Conservation (phyloP, 2,888 invertebrate genomes). For the Idaea aversata region DNA sequence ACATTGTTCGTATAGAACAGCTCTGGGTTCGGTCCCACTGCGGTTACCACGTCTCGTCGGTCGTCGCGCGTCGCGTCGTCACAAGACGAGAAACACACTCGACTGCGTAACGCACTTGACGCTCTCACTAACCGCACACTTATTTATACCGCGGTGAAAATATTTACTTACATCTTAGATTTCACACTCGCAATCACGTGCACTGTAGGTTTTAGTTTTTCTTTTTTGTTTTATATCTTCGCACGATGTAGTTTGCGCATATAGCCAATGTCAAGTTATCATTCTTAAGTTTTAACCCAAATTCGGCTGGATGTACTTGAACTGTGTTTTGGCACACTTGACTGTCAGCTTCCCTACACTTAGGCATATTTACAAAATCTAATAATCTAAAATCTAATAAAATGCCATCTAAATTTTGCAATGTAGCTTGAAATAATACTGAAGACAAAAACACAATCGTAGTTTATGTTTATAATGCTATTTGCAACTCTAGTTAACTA, state of each 20-base stretch:
- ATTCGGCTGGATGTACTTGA: not conserved
- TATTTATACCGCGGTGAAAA: constrained; percentile 10
- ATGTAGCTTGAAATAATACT: too few species aligned
- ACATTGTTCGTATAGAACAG: not conserved
- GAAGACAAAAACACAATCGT: too few species aligned
- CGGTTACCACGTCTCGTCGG: not conserved
- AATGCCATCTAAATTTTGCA: too few species aligned
- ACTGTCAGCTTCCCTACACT: too few species aligned
- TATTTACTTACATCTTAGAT: constrained; percentile 11
- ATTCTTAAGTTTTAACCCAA: not conserved
- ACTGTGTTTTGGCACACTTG: too few species aligned
- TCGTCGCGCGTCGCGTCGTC: not conserved
- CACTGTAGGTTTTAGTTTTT: not conserved
- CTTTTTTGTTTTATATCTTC: not conserved
- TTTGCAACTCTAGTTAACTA: not conserved
- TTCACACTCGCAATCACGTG: not conserved
- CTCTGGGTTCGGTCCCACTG: not conserved
- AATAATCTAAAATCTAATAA: too few species aligned
- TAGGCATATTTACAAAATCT: too few species aligned
- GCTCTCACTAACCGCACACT: constrained; percentile 12
- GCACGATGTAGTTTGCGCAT: not conserved
- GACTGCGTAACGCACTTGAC: constrained; percentile 10
- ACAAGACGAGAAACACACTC: not conserved
- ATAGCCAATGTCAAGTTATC: not conserved
- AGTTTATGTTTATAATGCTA: not conserved